Conservation (phyloP, 2,113 vertebrate genomes). For the Balaeniceps rex region DNA sequence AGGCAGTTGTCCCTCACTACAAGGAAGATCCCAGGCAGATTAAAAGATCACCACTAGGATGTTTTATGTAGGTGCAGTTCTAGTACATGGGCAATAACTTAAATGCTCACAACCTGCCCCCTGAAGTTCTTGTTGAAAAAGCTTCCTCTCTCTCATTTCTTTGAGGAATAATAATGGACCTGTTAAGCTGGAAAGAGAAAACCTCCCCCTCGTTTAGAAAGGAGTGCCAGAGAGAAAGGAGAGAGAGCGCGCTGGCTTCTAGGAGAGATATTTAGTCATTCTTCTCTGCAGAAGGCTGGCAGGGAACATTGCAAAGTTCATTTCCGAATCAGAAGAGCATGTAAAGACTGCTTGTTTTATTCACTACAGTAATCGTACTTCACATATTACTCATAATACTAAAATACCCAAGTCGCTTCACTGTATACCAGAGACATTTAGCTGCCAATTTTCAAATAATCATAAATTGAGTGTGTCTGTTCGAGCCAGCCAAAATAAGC, state of each 20-base stretch:
- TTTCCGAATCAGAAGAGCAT: neutral
- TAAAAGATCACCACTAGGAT: neutral
- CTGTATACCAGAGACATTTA: neutral
- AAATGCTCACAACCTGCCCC: neutral
- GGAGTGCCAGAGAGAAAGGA: neutral
- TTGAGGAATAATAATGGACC: neutral
- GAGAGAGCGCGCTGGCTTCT: neutral
- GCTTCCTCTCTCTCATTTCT: neutral
- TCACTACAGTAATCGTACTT: constrained; percentile 13
- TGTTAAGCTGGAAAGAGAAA: neutral
- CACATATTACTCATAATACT: constrained; percentile 14
- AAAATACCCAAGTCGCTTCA: neutral
- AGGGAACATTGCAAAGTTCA: constrained; percentile 9
- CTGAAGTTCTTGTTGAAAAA: neutral
- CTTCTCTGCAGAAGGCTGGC: neutral
- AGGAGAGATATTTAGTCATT: constrained; percentile 1
- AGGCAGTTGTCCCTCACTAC: neutral
- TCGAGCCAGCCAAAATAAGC: constrained; percentile 10
- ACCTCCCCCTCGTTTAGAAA: neutral
- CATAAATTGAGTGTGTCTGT: neutral
- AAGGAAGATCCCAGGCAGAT: neutral
- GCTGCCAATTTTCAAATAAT: constrained; percentile 16
- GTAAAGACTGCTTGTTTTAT: constrained; percentile 38
- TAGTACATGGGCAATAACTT: neutral
- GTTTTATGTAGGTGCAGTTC: neutral